phyloP scores from a whole-genome alignment of 2,797 vertebrate species.

The Ctenopoma kingsleyae region DNA sequence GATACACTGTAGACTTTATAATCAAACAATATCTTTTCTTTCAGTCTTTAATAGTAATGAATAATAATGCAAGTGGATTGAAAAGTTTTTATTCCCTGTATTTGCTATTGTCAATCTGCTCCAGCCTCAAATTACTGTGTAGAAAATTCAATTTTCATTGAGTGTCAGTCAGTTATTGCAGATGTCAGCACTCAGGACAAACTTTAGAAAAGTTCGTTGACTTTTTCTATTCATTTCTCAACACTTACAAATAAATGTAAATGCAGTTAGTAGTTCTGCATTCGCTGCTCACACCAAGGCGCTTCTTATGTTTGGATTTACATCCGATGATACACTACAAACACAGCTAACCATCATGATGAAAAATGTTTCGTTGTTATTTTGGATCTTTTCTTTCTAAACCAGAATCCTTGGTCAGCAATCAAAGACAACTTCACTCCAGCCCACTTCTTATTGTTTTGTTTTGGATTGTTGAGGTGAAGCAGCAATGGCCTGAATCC shows the following conservation, averaged over 20 bases:
- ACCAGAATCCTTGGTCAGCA: constrained; percentile 36
- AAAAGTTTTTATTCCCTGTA: constrained; percentile 4
- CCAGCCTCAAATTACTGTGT: constrained; percentile 10
- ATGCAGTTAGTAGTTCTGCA: not conserved
- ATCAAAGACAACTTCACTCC: constrained; percentile 52
- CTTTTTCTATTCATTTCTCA: not conserved
- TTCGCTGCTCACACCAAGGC: not conserved
- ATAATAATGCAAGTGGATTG: constrained; percentile 6
- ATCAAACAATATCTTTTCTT: not conserved
- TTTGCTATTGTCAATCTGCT: constrained; percentile 3
- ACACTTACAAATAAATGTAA: not conserved
- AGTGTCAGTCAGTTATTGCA: not conserved
- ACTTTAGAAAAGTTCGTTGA: not conserved
- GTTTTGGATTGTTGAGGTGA: constrained; percentile 62
- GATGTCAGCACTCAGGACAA: not conserved
- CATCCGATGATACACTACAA: not conserved
- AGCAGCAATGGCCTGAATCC: constrained; percentile 73
- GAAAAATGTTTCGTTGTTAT: constrained; percentile 5
- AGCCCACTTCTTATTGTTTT: constrained; percentile 52
- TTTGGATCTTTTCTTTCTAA: constrained; percentile 2
- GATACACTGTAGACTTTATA: not conserved
- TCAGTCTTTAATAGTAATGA: not conserved
- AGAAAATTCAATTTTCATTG: not conserved
- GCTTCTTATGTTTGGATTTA: not conserved
- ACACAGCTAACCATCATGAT: constrained; percentile 1